These are phyloP conservation scores for Apotomis betuletana DNA, from an alignment of 2,888 invertebrate genomes.

Conservation along the genomic window DNA sequence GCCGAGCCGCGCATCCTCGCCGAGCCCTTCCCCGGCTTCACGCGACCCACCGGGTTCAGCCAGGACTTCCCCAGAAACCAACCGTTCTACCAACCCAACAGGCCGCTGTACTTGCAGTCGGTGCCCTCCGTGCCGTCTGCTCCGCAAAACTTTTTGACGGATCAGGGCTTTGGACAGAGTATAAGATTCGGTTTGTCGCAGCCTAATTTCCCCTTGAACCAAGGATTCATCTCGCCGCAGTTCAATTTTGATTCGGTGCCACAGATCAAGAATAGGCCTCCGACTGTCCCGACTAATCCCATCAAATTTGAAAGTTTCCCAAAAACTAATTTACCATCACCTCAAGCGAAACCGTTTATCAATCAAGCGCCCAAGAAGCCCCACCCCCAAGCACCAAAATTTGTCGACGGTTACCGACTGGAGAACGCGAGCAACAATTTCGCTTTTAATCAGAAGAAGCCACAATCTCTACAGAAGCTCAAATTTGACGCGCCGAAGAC, in stretches of 20 bases:
- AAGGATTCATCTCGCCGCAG: slow-evolving; percentile 72
- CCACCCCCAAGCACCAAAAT: slow-evolving; percentile 68
- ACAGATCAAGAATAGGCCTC: slow-evolving; percentile 59
- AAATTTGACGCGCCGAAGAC: slow-evolving; percentile 65
- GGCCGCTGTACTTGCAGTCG: slow-evolving; percentile 73
- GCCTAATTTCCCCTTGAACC: slow-evolving; percentile 70
- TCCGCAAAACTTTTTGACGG: slow-evolving; percentile 73
- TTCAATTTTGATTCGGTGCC: slow-evolving; percentile 66
- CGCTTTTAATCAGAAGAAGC: slow-evolving; percentile 56
- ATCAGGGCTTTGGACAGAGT: slow-evolving; percentile 75
- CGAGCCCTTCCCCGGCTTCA: slow-evolving; percentile 70
- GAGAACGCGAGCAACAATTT: slow-evolving; percentile 64
- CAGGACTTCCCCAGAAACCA: slow-evolving; percentile 69
- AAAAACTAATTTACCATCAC: slow-evolving; percentile 52
- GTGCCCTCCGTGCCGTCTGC: slow-evolving; percentile 72
- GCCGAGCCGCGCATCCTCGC: slow-evolving; percentile 77
- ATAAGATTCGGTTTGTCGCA: slow-evolving; percentile 73
- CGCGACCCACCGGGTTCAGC: slow-evolving; percentile 62
- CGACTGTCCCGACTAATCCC: slow-evolving; percentile 53
- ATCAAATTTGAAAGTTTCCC: slow-evolving; percentile 64
- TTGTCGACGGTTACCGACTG: slow-evolving; percentile 73
- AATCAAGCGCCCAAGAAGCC: slow-evolving; percentile 58
- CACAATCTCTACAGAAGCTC: slow-evolving; percentile 71
- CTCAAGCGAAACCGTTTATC: slow-evolving; percentile 63
- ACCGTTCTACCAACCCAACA: slow-evolving; percentile 61